phyloP scores from a whole-genome alignment of 1,140 invertebrate species.

The Papilio machaon region DNA sequence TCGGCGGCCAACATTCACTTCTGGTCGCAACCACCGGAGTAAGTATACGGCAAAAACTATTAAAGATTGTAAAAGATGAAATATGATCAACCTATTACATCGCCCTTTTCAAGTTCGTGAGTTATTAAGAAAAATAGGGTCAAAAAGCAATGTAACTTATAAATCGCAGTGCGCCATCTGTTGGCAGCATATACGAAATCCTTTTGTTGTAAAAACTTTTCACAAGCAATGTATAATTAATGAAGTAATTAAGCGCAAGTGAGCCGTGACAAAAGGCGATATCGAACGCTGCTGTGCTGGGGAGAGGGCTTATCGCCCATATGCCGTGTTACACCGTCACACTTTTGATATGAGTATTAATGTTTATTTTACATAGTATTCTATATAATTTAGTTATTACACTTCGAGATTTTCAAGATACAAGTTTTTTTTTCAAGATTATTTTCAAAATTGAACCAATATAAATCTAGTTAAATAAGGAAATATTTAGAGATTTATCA shows the following conservation, averaged over 20 bases:
- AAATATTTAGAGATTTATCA: too few relatives aligned
- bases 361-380: not conserved
- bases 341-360: slow-evolving; percentile 42
- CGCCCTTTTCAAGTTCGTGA: too few relatives aligned
- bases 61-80: too few relatives aligned
- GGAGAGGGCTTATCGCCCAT: slow-evolving; percentile 43
- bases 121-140: not conserved
- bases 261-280: slow-evolving; percentile 42
- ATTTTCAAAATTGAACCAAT: too few relatives aligned
- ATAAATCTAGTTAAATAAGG: too few relatives aligned
- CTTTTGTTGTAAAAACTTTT: slow-evolving; percentile 16
- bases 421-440: too few relatives aligned
- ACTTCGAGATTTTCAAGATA: too few relatives aligned
- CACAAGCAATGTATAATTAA: slow-evolving; percentile 38
- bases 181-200: not conserved
- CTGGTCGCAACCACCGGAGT: too few relatives aligned
- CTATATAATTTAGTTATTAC: not conserved
- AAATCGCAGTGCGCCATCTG: not conserved
- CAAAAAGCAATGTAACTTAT: not conserved
- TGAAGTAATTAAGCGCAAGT: slow-evolving; percentile 46
- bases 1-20: too few relatives aligned
- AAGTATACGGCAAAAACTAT: too few relatives aligned
- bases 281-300: slow-evolving; percentile 21
- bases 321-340: slow-evolving; percentile 37
- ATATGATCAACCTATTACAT: too few relatives aligned